Percentiles rank a stretch among this genome's conserved stretches.
phyloP scores from a whole-genome alignment of 1,140 invertebrate genomes.

The Druon quercuslanigerum region DNA sequence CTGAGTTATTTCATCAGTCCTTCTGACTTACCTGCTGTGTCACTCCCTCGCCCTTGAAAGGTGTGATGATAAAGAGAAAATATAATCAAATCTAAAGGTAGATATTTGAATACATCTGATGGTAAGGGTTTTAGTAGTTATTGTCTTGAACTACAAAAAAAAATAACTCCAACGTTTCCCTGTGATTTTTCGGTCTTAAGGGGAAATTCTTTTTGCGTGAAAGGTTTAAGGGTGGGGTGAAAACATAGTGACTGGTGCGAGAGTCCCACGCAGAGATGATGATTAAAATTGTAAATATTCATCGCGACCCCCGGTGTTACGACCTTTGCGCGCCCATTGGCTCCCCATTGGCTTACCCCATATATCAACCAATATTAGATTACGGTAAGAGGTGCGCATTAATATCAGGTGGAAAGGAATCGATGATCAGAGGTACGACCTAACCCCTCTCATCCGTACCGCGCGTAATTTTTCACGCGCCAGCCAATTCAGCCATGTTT shows the following conservation, averaged over 20 bases:
- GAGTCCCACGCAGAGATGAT: slow-evolving; percentile 63
- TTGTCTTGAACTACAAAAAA: no score
- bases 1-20: slow-evolving; percentile 3
- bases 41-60: background rate
- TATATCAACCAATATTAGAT: slow-evolving; percentile 72
- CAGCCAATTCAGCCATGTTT: slow-evolving; percentile 23
- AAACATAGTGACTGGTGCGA: slow-evolving; percentile 20
- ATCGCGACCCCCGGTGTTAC: slow-evolving; percentile 68
- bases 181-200: background rate
- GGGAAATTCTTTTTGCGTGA: slow-evolving; percentile 10
- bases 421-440: slow-evolving; percentile 45
- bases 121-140: no score
- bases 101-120: no score
- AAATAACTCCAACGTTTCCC: no score
- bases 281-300: slow-evolving; percentile 72
- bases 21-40: no score
- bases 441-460: slow-evolving; percentile 24
- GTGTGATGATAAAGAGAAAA: slow-evolving; percentile 6
- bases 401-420: slow-evolving; percentile 45
- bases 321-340: slow-evolving; percentile 63
- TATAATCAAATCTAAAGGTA: background rate
- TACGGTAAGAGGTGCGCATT: slow-evolving; percentile 58
- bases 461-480: slow-evolving; percentile 37
- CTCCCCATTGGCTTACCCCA: slow-evolving; percentile 67
- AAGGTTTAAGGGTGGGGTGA: slow-evolving; percentile 19